phyloP scores from a whole-genome alignment of 2,113 vertebrate species.

The Columba janthina region DNA sequence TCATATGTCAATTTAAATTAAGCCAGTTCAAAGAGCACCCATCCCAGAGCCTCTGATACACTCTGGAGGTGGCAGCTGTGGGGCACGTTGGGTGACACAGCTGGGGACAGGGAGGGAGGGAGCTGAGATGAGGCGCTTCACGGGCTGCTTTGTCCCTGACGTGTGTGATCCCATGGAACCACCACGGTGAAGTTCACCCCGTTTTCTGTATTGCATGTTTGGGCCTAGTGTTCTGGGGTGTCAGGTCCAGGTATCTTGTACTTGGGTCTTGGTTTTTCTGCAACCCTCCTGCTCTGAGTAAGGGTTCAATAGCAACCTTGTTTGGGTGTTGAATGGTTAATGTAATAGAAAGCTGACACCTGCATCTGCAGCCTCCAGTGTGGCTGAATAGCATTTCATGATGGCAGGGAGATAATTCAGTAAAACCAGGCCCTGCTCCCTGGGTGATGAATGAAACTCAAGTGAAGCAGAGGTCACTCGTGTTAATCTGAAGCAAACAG shows the following conservation, averaged over 20 bases:
- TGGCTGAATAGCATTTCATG: constrained; percentile 45
- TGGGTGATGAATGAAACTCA: constrained; percentile 25
- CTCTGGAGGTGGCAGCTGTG: background rate
- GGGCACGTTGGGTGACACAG: background rate
- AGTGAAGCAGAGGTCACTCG: constrained; percentile 45
- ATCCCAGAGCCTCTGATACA: background rate
- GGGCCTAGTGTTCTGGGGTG: background rate
- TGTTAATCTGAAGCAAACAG: constrained; percentile 64
- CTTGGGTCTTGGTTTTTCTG: background rate
- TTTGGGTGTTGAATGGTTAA: constrained; percentile 25
- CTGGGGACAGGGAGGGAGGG: background rate
- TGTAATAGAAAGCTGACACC: background rate
- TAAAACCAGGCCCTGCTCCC: background rate
- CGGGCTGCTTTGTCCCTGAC: background rate
- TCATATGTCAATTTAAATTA: constrained; percentile 39
- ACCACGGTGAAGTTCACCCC: background rate
- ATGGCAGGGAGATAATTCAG: constrained; percentile 53
- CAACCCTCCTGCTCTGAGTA: background rate
- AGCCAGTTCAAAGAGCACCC: background rate
- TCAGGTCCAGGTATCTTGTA: background rate
- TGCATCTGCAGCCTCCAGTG: constrained; percentile 27
- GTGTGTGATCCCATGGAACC: background rate
- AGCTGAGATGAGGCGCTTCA: background rate
- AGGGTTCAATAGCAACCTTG: background rate
- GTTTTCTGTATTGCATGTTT: background rate